Evolutionary conservation across 2,113 vertebrate genomes (phyloP).

Genomic region (Orthonyx spaldingii): DNA sequence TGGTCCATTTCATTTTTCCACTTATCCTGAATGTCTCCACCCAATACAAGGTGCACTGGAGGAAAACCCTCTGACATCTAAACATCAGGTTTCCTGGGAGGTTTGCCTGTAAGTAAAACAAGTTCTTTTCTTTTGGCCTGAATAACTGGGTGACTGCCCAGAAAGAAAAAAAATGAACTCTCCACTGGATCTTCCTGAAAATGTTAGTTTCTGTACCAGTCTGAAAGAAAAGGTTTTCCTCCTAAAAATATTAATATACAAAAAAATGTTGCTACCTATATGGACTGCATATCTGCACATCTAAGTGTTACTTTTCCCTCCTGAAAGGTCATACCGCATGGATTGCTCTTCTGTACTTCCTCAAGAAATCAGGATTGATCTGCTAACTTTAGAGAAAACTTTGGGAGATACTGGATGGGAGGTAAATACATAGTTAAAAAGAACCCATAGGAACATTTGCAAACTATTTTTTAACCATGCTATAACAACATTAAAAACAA

Average conservation of each 20-base stretch:
- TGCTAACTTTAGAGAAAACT: not conserved
- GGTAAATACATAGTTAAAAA: not conserved
- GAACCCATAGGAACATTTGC: not conserved
- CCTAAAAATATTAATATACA: not conserved
- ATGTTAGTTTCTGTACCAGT: not conserved
- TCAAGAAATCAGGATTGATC: not conserved
- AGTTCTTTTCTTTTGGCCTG: not conserved
- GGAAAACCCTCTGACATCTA: not conserved
- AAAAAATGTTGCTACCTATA: not conserved
- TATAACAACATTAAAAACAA: not conserved
- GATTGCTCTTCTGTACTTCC: not conserved
- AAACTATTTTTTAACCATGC: not conserved
- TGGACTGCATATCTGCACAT: not conserved
- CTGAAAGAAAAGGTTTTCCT: not conserved
- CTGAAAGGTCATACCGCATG: not conserved
- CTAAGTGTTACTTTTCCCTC: not conserved
- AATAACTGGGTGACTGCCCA: not conserved
- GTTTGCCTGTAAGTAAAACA: not conserved
- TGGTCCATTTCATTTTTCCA: not conserved
- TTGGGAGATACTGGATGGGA: not conserved
- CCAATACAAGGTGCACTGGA: not conserved
- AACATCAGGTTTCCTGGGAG: not conserved
- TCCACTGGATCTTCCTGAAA: not conserved
- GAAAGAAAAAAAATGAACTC: not conserved
- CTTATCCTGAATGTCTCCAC: not conserved